Evolutionary conservation across 1,140 invertebrate genomes (phyloP), one percentile per base, ranked within the genome.

Genomic region (Galleria mellonella): DNA sequence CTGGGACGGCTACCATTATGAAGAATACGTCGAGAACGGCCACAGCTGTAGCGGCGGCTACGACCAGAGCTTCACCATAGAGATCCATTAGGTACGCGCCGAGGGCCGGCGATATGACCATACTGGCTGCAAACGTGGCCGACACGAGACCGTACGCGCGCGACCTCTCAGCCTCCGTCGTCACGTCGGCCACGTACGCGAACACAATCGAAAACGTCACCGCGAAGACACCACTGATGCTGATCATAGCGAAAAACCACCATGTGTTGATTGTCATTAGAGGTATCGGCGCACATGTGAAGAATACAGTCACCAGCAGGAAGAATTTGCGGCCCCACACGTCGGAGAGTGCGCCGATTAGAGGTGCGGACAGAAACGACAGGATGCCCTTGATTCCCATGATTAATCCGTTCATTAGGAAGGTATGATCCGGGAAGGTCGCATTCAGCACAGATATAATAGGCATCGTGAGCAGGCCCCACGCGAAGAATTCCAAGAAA

Each of bases 221-320:
- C 40, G 98, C 96, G 87, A 99, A 99, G 49, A 99, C 93, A 46
- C 98, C 98, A 55, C 96, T 98, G 76, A 99, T 97, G 64, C 96
- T 98, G 86, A 99, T 98, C 94, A 99, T 97, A 37, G 97, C 97
- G 88, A 99, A 99, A 86, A 99, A 99, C 98, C 98, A 99, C 96
- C 97, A 99, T 38, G 97, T 97, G 88, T 98, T 99, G 70, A 99
- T 94, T 72, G 95, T 97, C 96, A 99, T 99, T 40, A 99, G 90
- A 40, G 98, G 98, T 75, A 99, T 99, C 30, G 98, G 98, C 51
- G 96, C 94, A 88, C 98, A 99, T 4, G 98, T 99, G 87, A 99
- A 99, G 84, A 99, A 98, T 57, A 99, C 98, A 39, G 98, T 99
- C 55, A 99, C 92, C 47, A 99, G 89, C 41, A 99, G 91, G 87